These are phyloP conservation scores for Nomada flava DNA, from an alignment of 2,888 invertebrate species.

Conservation along the genomic window DNA sequence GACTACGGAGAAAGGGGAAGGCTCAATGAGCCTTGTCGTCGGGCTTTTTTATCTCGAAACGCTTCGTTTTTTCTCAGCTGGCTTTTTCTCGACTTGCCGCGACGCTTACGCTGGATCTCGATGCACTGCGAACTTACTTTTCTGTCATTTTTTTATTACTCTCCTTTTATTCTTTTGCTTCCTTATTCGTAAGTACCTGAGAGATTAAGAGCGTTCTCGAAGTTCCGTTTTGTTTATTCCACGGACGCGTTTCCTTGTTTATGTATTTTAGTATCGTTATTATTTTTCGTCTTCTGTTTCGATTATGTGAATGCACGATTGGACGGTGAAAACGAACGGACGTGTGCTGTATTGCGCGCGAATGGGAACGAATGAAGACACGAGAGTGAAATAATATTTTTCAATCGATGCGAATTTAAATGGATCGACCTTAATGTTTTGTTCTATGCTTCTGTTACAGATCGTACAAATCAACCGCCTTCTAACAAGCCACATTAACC, in stretches of 20 bases:
- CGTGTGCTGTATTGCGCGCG: too few species aligned
- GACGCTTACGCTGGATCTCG: not conserved
- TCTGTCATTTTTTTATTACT: not conserved
- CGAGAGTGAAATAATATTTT: not conserved
- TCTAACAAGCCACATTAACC: slow-evolving; percentile 84
- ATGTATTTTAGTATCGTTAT: too few species aligned
- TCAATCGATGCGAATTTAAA: not conserved
- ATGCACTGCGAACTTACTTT: not conserved
- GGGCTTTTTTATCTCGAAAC: slow-evolving; percentile 38
- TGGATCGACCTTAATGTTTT: not conserved
- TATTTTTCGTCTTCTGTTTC: too few species aligned
- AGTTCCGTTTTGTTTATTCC: not conserved
- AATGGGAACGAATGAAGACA: not conserved
- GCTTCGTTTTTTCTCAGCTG: not conserved
- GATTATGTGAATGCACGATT: too few species aligned
- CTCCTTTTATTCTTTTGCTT: too few species aligned
- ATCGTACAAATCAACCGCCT: slow-evolving; percentile 85
- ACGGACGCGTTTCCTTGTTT: too few species aligned
- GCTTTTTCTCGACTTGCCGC: not conserved
- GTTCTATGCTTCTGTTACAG: slow-evolving; percentile 77
- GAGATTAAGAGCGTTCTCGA: too few species aligned
- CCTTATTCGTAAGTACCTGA: too few species aligned
- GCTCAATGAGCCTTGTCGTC: slow-evolving; percentile 45
- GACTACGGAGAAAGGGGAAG: slow-evolving; percentile 46
- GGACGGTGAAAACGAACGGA: too few species aligned